Percentiles rank a stretch among this genome's conserved stretches.
Conservation (phyloP, 92 coral and sea anemone genomes). For the Siderastrea radians region DNA sequence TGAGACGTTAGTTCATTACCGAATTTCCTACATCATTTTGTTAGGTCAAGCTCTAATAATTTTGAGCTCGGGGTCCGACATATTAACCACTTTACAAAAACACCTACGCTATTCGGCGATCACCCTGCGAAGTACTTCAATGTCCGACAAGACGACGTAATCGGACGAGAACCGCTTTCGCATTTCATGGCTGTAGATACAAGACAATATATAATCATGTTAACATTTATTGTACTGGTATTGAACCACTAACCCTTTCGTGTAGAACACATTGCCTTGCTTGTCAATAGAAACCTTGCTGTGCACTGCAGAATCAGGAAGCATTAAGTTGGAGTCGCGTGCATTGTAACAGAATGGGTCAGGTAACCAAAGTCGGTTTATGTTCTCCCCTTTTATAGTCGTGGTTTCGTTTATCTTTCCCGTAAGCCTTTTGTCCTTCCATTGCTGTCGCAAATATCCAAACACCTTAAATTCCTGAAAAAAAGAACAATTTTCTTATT, state of each 20-base stretch:
- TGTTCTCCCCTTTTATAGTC: constrained; percentile 76
- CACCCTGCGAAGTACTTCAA: too few species aligned
- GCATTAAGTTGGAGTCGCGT: constrained; percentile 75
- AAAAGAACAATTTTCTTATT: neutral
- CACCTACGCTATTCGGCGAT: too few species aligned
- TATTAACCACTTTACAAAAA: too few species aligned
- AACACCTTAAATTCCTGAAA: constrained; percentile 76
- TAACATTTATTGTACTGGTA: neutral
- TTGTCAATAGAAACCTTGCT: constrained; percentile 71
- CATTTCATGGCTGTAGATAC: too few species aligned
- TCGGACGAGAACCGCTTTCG: too few species aligned
- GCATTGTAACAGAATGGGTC: constrained; percentile 88
- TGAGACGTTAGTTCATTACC: too few species aligned
- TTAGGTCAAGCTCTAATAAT: too few species aligned
- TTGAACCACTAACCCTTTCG: constrained; percentile 54
- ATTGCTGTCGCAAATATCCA: constrained; percentile 78
- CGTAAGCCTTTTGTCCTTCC: constrained; percentile 76
- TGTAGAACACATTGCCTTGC: constrained; percentile 69
- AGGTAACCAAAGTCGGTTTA: constrained; percentile 76
- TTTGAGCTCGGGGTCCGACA: too few species aligned
- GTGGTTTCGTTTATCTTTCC: constrained; percentile 58
- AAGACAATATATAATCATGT: too few species aligned
- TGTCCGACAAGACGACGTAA: too few species aligned
- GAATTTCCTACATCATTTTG: too few species aligned
- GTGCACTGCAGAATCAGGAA: constrained; percentile 71